Conservation (phyloP, 2,888 invertebrate species). For the Apocheima hispidaria region DNA sequence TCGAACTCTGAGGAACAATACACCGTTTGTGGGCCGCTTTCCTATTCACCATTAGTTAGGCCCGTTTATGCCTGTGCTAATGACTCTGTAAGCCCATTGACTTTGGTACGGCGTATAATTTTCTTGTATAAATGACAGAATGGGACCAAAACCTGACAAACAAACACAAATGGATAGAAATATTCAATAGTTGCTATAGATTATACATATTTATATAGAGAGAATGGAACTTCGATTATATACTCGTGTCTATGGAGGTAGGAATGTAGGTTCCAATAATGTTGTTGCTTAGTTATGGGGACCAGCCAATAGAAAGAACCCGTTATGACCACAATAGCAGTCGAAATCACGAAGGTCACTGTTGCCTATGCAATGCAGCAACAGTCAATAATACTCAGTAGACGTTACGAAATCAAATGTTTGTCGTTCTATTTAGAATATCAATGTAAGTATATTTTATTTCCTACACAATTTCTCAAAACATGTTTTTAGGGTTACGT, state of each 20-base stretch:
- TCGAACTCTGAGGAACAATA: constrained; percentile 46
- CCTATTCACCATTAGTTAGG: constrained; percentile 25
- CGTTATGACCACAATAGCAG: constrained; percentile 44
- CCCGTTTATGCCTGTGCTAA: constrained; percentile 24
- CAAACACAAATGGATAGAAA: background rate
- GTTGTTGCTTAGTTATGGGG: constrained; percentile 29
- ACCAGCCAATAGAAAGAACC: constrained; percentile 40
- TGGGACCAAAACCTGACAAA: background rate
- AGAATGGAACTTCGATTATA: background rate
- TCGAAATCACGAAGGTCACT: constrained; percentile 42
- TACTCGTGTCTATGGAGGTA: background rate
- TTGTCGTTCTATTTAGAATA: constrained; percentile 12
- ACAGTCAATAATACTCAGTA: constrained; percentile 11
- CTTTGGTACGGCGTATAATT: constrained; percentile 1
- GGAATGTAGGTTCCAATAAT: constrained; percentile 14
- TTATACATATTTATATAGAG: background rate
- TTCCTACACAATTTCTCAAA: background rate
- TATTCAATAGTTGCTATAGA: background rate
- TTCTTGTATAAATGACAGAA: constrained; percentile 4
- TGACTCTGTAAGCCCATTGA: constrained; percentile 10
- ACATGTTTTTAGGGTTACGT: no score
- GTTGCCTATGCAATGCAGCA: constrained; percentile 30
- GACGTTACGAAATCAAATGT: constrained; percentile 24
- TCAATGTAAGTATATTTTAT: background rate
- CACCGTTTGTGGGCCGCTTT: constrained; percentile 27